Conservation (phyloP, 2,888 invertebrate species). For the Hydraecia micacea region DNA sequence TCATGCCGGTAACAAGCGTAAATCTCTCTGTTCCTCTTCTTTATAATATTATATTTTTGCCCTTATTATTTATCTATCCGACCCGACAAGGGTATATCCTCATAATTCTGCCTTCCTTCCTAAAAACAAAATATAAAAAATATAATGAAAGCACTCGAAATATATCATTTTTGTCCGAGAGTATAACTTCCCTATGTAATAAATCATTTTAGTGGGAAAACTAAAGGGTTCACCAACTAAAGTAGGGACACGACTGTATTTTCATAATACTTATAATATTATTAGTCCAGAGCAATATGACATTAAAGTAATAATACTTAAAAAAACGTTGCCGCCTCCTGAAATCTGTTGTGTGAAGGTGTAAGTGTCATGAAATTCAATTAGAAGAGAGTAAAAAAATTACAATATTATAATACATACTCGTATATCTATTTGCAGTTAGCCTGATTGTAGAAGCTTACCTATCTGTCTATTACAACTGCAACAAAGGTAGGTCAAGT, state of each 20-base stretch:
- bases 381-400: not conserved
- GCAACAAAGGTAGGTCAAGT: not conserved
- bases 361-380: not conserved
- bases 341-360: not conserved
- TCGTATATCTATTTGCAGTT: not conserved
- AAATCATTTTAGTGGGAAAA: conserved; percentile 60
- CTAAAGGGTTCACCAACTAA: conserved; percentile 24
- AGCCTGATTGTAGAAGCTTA: not conserved
- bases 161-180: conserved; percentile 59
- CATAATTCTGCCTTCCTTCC: conserved; percentile 48
- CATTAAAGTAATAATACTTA: not conserved
- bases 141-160: conserved; percentile 46
- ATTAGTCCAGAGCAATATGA: conserved; percentile 6
- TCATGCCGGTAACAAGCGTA: not conserved
- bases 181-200: conserved; percentile 47
- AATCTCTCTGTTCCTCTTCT: not conserved
- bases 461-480: not conserved
- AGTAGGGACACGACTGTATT: conserved; percentile 33
- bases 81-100: conserved; percentile 25
- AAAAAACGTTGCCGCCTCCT: not conserved
- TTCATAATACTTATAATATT: conserved; percentile 48
- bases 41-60: not conserved
- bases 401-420: not conserved
- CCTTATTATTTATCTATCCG: conserved; percentile 28
- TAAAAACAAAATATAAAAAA: conserved; percentile 56